Base-by-base conservation (phyloP, 2,113 vertebrate genomes). In the Austrofundulus limnaeus region DNA sequence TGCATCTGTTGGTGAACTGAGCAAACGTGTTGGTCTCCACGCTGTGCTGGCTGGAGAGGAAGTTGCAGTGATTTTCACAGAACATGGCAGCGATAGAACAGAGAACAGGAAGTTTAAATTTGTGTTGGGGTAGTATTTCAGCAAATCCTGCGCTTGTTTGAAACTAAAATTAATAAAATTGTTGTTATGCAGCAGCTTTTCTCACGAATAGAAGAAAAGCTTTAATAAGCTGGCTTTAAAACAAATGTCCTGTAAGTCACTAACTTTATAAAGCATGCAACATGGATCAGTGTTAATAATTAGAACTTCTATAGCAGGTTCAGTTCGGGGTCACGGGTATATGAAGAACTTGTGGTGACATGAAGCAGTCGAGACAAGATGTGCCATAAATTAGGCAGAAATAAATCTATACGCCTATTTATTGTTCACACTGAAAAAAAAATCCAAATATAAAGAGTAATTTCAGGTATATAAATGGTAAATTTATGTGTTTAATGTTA, bases 321-420 rank as follows among this genome's bases (percentile, higher is more conserved):
- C 59, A 66, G 10, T 5, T 57, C 31, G 43, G 58, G 55, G 48
- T 21, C n/a, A 61, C 58, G 64, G 80, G 69, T 80, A 34, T 34
- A 77, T 6, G 25, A 70, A 54, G 85, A 90, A 86, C 89, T 92
- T 86, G 89, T 90, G 78, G 87, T 91, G 86, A 84, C 87, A 69
- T 60, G 53, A 63, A 46, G 68, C 80, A 77, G 85, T 88, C 46
- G 81, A 79, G 56, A 65, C 64, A 54, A 13, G 66, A 77, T 85
- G 76, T 53, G 46, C 80, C 64, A 83, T 46, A 60, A 52, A 57
- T 66, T 72, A 67, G 20, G 17, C 13, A 54, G 34, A 51, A 45
- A 64, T 63, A 43, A 47, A 23, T 56, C 61, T 20, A 0, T 14
- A 16, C 13, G 28, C 2, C 10, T 34, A 37, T 39, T 23, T 38